Evolutionary conservation across 1,140 invertebrate species (phyloP).

Genomic region (Drosophila subobscura): DNA sequence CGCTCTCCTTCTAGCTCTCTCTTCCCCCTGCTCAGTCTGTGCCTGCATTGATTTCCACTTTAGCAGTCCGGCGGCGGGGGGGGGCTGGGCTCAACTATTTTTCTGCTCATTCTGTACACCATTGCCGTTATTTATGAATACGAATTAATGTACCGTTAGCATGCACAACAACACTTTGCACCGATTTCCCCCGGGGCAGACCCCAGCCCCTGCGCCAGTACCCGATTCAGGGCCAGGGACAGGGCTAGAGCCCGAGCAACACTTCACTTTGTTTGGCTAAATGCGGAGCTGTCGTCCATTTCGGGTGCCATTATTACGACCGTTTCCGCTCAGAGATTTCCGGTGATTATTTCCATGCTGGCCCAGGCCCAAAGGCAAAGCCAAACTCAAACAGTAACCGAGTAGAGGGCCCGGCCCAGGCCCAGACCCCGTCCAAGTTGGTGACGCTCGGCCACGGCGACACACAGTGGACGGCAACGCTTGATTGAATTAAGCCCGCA

Average conservation of each 20-base stretch:
- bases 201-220: too few relatives aligned
- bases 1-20: not conserved
- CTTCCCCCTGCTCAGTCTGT: not conserved
- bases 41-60: slow-evolving; percentile 75
- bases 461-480: not conserved
- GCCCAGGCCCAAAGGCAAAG: slow-evolving; percentile 16
- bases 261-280: slow-evolving; percentile 70
- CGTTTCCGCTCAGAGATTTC: slow-evolving; percentile 77
- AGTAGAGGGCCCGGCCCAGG: not conserved
- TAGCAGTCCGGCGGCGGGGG: slow-evolving; percentile 9
- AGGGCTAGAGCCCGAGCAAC: slow-evolving; percentile 11
- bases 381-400: not conserved
- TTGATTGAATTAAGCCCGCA: slow-evolving; percentile 68
- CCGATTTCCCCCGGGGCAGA: too few relatives aligned
- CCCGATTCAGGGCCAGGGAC: slow-evolving; percentile 9
- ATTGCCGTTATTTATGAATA: slow-evolving; percentile 67
- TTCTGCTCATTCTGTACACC: slow-evolving; percentile 6
- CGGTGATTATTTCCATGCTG: slow-evolving; percentile 75
- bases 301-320: slow-evolving; percentile 72
- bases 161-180: slow-evolving; percentile 67
- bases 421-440: slow-evolving; percentile 1
- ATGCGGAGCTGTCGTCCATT: slow-evolving; percentile 70
- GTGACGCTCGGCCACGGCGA: slow-evolving; percentile 12
- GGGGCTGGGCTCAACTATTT: not conserved
- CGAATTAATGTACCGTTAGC: slow-evolving; percentile 76